Evolutionary conservation across 2,888 invertebrate genomes (phyloP).

Genomic region (Nezara viridula): DNA sequence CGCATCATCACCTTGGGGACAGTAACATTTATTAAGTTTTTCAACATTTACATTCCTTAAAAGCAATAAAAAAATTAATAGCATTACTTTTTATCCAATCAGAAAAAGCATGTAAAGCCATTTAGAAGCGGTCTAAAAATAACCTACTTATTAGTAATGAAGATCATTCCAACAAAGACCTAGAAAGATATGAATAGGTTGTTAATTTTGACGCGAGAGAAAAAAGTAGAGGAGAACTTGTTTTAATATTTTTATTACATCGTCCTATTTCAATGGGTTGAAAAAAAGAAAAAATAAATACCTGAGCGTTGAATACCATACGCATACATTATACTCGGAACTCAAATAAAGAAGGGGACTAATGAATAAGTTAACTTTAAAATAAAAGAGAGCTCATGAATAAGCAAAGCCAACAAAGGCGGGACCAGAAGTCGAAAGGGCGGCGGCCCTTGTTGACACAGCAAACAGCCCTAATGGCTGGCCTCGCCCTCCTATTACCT

Average conservation of each 20-base stretch:
- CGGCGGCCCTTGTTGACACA: not conserved
- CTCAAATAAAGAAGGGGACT: constrained; percentile 3
- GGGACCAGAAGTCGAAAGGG: not conserved
- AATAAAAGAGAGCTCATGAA: constrained; percentile 1
- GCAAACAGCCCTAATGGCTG: constrained; percentile 8
- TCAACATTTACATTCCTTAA: no score
- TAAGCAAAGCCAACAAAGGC: constrained; percentile 15
- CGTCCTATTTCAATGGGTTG: not conserved
- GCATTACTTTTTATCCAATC: no score
- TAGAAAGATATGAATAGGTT: no score
- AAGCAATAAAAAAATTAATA: no score
- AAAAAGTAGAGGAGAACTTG: not conserved
- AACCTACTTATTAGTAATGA: no score
- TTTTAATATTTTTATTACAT: not conserved
- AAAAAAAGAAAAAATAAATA: not conserved
- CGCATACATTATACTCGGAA: not conserved
- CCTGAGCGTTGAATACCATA: not conserved
- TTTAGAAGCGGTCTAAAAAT: no score
- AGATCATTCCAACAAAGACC: no score
- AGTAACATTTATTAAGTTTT: no score
- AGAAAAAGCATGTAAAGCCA: no score
- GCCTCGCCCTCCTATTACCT: not conserved
- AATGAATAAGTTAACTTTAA: constrained; percentile 4
- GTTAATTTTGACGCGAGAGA: no score
- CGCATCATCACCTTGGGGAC: no score